Conservation (phyloP, 2,113 vertebrate genomes). For the Chaetorhynchus papuensis region DNA sequence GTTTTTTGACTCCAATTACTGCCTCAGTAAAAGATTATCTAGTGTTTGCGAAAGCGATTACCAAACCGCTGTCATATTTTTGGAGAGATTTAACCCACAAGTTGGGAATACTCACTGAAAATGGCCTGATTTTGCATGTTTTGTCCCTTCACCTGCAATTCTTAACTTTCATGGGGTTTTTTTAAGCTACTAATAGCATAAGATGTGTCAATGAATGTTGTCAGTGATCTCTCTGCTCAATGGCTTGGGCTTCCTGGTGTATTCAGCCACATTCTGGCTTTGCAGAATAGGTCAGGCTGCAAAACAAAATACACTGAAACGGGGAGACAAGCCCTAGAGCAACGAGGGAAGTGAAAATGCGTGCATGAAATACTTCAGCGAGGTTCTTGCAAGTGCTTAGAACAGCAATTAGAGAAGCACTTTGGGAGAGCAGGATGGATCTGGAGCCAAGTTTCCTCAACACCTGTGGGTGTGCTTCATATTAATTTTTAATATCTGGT, state of each 20-base stretch:
- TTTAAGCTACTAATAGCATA: neutral
- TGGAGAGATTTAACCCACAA: neutral
- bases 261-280: neutral
- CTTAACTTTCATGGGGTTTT: rapidly evolving
- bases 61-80: rapidly evolving
- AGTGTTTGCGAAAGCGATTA: neutral
- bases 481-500: neutral
- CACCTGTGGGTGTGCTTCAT: neutral
- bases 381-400: neutral
- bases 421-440: neutral
- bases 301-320: neutral
- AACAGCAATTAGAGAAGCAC: neutral
- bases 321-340: neutral
- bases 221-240: neutral
- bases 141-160: neutral
- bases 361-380: neutral
- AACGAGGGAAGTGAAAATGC: neutral
- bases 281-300: neutral
- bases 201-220: neutral
- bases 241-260: neutral
- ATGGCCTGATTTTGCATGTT: neutral
- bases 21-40: neutral
- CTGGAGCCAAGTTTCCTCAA: neutral
- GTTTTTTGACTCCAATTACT: neutral
- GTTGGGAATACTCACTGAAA: neutral